Base-by-base conservation (phyloP, 2,113 vertebrate genomes). In the Bubo blakistoni region DNA sequence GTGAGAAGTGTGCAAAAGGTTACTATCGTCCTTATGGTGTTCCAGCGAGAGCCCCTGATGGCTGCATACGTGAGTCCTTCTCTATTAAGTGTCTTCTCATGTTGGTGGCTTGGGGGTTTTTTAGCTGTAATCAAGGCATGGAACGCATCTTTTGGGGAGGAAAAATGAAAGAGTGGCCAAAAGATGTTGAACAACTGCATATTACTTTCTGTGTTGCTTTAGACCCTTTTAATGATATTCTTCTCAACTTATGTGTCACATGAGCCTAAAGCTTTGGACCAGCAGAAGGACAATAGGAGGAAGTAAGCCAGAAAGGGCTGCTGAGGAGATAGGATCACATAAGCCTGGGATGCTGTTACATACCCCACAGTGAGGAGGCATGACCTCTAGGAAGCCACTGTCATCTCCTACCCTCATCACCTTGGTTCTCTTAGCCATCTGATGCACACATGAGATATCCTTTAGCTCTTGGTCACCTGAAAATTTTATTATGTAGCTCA, bases 1-100 rank as follows among this genome's bases (percentile, higher is more conserved):
- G 99, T 97, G 99, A 99, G 90, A 95, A 69, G 65, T 99, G 99
- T 94, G 93, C 95, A 11, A 91, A 98, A 46, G 99, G 99, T 70
- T 99, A 98, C 96, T 99, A 98, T 86, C 98, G 99, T 78, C 99
- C 98, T 13, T 85, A 97, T 0, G 98, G 98, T 18, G 88, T 98
- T 36, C 97, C 98, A 5, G 82, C 92, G 2, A 98, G 97, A 14
- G 98, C 99, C 78, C 97, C 98, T 0, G 27, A 96, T 11, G 98
- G 99, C 86, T 99, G 99, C 71, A 98, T 97, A 97, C 91, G 99
- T 99, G 98, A 98, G 99, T 98, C 42, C 17, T 86, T 79, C 63
- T 61, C 22, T 34, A 1, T 32, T 42, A 49, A 49, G 2, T 9
- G 18, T 42, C 34, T 79, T 76, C 72, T 67, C 20, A 18, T 49